Percentiles rank a stretch among this genome's conserved stretches.
phyloP scores from a whole-genome alignment of 2,888 invertebrate species.

The Monopis laevigella region DNA sequence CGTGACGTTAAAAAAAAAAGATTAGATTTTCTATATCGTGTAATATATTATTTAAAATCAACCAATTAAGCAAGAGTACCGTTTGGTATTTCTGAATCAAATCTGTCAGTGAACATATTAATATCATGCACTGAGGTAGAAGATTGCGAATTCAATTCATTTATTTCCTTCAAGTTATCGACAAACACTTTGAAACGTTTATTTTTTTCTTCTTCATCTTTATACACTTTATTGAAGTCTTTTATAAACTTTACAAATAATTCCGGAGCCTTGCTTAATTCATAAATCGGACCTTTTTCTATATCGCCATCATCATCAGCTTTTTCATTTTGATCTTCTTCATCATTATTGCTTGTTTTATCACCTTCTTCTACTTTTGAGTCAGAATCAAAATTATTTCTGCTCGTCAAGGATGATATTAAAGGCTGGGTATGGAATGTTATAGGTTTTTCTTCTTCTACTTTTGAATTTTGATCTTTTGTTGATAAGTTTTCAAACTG shows the following conservation, averaged over 20 bases:
- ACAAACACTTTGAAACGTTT: slow-evolving; percentile 28
- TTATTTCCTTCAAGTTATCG: slow-evolving; percentile 16
- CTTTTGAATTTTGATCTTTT: background rate
- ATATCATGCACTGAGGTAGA: slow-evolving; percentile 7
- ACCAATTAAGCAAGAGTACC: background rate
- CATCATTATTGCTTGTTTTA: too few species aligned
- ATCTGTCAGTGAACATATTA: slow-evolving; percentile 8
- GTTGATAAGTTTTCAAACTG: background rate
- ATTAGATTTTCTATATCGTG: too few species aligned
- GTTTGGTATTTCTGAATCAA: slow-evolving; percentile 1
- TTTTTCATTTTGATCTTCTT: background rate
- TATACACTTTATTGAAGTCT: slow-evolving; percentile 28
- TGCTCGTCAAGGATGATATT: too few species aligned
- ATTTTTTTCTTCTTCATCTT: slow-evolving; percentile 27
- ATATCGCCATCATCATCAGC: background rate
- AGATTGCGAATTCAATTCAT: slow-evolving; percentile 3
- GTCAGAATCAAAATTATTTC: too few species aligned
- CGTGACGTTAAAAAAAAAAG: background rate
- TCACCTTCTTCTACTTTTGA: too few species aligned
- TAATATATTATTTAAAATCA: too few species aligned
- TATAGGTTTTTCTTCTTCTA: background rate
- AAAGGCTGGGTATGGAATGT: too few species aligned
- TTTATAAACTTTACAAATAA: slow-evolving; percentile 30
- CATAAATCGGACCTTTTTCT: slow-evolving; percentile 24
- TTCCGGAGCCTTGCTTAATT: slow-evolving; percentile 23